Evolutionary conservation across 2,797 vertebrate genomes (phyloP), one percentile per base, ranked within the genome.

Genomic region (Anguilla anguilla): DNA sequence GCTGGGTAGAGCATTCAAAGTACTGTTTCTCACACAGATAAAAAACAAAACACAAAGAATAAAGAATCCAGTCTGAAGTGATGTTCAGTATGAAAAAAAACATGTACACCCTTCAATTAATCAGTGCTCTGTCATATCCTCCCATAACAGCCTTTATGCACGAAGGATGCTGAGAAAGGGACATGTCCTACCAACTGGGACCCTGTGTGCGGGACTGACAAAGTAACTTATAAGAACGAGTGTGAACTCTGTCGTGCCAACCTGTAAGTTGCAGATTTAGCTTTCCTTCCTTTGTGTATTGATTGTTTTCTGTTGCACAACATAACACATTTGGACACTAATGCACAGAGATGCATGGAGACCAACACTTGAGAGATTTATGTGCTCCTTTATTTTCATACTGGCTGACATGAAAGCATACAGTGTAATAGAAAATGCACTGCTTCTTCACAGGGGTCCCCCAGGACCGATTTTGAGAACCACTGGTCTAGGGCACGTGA

Each of bases 191-290:
- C 55, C 3, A 7, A 51, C 3, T 51, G 7, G 3, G 19, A 57
- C 22, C 91, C 91, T 31, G 89, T 92, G 72, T 92, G 91, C 85
- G 90, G 90, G 59, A 85, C 77, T 3, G 69, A 92, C 85, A 89
- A 49, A 1, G 0, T 25, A 0, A 86, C 87, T 9, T 92, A 92
- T 88, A 51, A 82, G 31, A 92, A 82, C 0, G 91, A 91, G 90
- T 92, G 91, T 35, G 28, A 87, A 22, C 64, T 92, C 25, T 88
- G 86, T 84, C 1, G 2, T 51, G 15, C 79, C 3, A 92, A 88
- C 89, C 88, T 43, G 91, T 92, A 87, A 25, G 77, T 86, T 15
- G 28, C 0, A 25, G 61, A 7, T 64, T 25, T 64, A 31, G 31
- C 61, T 25, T 64, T n/a, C 19, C 61, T 22, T 64, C 5, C 6